phyloP scores from a whole-genome alignment of 2,113 vertebrate genomes.

The Cariama cristata region DNA sequence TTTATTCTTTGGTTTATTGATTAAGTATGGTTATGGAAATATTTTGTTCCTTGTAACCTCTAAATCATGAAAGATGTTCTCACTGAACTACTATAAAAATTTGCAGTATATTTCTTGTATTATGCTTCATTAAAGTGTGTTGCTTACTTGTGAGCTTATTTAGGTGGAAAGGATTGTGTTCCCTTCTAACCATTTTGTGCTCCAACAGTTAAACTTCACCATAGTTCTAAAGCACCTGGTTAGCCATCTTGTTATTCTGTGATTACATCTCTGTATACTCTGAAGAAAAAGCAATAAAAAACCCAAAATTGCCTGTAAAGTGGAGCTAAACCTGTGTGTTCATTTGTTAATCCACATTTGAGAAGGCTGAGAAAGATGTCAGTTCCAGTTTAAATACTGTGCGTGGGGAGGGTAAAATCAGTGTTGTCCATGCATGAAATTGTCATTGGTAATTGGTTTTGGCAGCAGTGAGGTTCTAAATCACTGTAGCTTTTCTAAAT shows the following conservation, averaged over 20 bases:
- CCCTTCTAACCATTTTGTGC: neutral
- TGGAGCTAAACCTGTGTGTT: neutral
- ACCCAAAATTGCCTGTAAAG: neutral
- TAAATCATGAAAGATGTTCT: neutral
- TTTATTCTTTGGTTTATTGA: neutral
- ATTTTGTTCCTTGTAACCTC: neutral
- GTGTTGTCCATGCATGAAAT: conserved; percentile 58
- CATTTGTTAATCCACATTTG: conserved; percentile 42
- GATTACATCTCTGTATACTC: neutral
- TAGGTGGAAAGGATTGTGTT: neutral
- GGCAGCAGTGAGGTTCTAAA: conserved; percentile 27
- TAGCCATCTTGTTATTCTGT: neutral
- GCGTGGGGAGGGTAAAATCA: neutral
- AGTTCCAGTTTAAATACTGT: conserved; percentile 8
- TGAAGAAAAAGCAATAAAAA: neutral
- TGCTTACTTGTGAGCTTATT: neutral
- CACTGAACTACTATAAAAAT: neutral
- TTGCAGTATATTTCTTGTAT: neutral
- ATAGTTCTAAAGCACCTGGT: neutral
- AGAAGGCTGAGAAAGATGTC: conserved; percentile 13
- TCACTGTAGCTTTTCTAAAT: conserved; percentile 8
- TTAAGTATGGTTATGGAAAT: neutral
- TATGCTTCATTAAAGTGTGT: neutral
- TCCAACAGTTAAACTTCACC: neutral
- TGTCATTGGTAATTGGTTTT: conserved; percentile 67